Base-by-base conservation (phyloP, 2,888 invertebrate genomes). In the Geophilus truncorum region DNA sequence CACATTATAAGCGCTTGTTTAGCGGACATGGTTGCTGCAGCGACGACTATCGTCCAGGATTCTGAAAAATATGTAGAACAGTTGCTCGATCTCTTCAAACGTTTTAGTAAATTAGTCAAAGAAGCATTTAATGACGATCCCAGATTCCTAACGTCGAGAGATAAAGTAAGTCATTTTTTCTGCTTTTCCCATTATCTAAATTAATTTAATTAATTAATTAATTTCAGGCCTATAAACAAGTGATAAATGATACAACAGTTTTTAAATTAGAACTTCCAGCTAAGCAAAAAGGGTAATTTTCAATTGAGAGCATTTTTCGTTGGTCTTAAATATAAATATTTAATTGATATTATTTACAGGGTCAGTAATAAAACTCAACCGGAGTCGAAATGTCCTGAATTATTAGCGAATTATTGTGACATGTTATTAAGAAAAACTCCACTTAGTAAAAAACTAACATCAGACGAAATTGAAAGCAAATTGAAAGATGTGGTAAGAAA, bases 401-500 rank as follows among this genome's bases (percentile, higher is more conserved):
- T 99, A 82, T 90, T 99, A 85, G 99, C 99, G 80, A 99, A 98
- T 88, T 99, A 97, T 90, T 99, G 99, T 92, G 99, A 99, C 92
- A 96, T 99, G 95, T 89, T 99, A 85, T 90, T 99, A 85, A 91
- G 99, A 84, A 95, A 97, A 86, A 98, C 98, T 80, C 96, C 97
- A 32, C 89, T 98, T 83, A 97, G 97, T 88, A 98, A 98, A 89
- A 92, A 96, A 84, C 91, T 99, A 82, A 97, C 97, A 18, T 94
- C 94, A 83, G 98, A 99, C 86, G 96, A 99, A 89, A 97, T 99
- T 84, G 98, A 99, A 88, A 92, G 91, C 82, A 93, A 97, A 85
- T 90, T 99, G 82, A 93, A 91, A 86, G 96, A 98, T 90, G 97
- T 99, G 84, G 92, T 92, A n/a, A n/a, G n/a, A n/a, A n/a, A n/a